Evolutionary conservation across 92 coral and sea anemone genomes (phyloP).

Genomic region (Zoanthus gigantus): DNA sequence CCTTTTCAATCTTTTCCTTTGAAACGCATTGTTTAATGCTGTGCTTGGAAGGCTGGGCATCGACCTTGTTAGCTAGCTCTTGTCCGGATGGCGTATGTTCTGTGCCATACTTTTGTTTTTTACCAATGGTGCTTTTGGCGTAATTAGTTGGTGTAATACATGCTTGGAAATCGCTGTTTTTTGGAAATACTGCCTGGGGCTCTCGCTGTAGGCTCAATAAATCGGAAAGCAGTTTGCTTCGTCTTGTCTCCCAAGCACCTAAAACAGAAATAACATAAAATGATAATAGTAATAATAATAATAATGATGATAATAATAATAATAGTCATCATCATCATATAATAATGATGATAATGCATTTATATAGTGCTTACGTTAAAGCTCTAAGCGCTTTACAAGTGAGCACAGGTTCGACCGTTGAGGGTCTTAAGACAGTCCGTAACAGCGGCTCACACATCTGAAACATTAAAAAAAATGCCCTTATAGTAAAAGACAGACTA

Average conservation of each 20-base stretch:
- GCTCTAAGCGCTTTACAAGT: too few species aligned
- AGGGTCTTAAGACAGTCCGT: too few species aligned
- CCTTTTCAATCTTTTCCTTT: constrained; percentile 42
- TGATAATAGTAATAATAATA: too few species aligned
- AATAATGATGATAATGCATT: too few species aligned
- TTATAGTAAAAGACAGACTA: too few species aligned
- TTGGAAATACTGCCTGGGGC: constrained; percentile 66
- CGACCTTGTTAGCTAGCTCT: constrained; percentile 25
- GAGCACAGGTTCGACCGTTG: too few species aligned
- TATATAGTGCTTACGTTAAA: too few species aligned
- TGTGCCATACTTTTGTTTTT: constrained; percentile 27
- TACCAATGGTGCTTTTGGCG: constrained; percentile 72
- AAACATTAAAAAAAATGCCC: too few species aligned
- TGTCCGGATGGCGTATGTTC: background rate
- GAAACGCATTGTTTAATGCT: constrained; percentile 26
- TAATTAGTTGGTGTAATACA: constrained; percentile 83
- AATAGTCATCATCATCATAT: too few species aligned
- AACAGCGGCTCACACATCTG: too few species aligned
- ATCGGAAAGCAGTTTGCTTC: constrained; percentile 37
- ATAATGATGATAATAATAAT: too few species aligned
- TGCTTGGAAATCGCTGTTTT: constrained; percentile 77
- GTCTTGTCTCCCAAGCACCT: constrained; percentile 37
- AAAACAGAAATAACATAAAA: background rate
- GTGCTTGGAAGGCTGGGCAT: constrained; percentile 5
- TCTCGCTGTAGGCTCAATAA: constrained; percentile 47